Evolutionary conservation across 2,888 invertebrate species (phyloP), one percentile per base, ranked within the genome.

Genomic region (Hyppa rectilinea): DNA sequence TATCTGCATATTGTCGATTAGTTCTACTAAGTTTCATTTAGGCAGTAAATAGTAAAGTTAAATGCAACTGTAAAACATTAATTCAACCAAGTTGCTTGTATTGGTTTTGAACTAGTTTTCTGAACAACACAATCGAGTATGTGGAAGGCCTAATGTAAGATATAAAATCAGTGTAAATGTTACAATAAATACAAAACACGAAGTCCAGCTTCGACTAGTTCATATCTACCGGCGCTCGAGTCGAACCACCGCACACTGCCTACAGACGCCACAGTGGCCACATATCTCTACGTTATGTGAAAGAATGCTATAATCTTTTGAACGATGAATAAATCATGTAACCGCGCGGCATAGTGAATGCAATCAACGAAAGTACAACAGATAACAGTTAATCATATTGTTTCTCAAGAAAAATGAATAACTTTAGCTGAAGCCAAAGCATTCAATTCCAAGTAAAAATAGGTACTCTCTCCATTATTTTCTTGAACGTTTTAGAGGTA

Each of bases 161-260:
- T 55, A 62, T 61, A 77, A 74, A 78, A 65, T 64, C 49, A 72
- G 49, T 64, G 82, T 71, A 64, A 67, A 70, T 63, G 50, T 78
- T 84, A 86, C 82, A 87, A 85, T 85, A 81, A 84, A 83, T 85
- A 84, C 74, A 83, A 84, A 81, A 76, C 61, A 81, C 86, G 87
- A 90, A 92, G 90, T 81, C 90, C 90, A 88, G 91, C 90, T 92
- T 83, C 89, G 87, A 85, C 79, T 77, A 83, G 82, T 73, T 77
- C 66, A 71, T 72, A 75, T 58, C 67, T 69, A 72, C 49, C 34
- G 58, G 56, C 34, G 60, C 66, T 26, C 53, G 72, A 56, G 49
- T 40, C 31, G 52, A 43, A 34, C 56, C n/a, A 17, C 47, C n/a
- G 40, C 45, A 26, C 43, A 12, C 50, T 38, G 31, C 20, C 31